These are phyloP conservation scores for Lochmaea crataegi DNA, from an alignment of 2,888 invertebrate genomes.

Conservation along the genomic window DNA sequence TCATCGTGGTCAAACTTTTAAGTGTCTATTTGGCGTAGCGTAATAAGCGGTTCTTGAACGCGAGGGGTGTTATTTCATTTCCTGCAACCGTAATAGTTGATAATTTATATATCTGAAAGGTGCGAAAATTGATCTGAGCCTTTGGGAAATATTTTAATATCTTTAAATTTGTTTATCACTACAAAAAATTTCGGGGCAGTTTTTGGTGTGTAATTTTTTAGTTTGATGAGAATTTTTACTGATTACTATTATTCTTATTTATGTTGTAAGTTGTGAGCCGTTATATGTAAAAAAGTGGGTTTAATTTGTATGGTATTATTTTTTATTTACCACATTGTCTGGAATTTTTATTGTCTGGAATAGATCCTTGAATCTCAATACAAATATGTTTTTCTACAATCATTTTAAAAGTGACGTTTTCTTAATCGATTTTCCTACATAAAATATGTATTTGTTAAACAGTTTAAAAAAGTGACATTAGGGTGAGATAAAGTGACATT, in stretches of 20 bases:
- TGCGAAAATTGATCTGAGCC: constrained; percentile 25
- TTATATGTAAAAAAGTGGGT: too few species aligned
- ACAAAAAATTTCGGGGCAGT: background rate
- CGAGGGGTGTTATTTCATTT: constrained; percentile 29
- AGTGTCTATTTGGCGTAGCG: constrained; percentile 29
- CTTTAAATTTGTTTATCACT: background rate
- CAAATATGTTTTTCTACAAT: too few species aligned
- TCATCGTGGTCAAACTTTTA: constrained; percentile 33
- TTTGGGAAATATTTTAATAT: constrained; percentile 21
- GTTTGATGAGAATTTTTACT: background rate
- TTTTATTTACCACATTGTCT: too few species aligned
- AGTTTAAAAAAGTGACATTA: too few species aligned
- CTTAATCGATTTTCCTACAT: too few species aligned
- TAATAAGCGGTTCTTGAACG: constrained; percentile 30
- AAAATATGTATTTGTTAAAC: too few species aligned
- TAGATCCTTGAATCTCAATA: too few species aligned
- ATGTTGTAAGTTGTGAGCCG: background rate
- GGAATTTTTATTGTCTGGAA: too few species aligned
- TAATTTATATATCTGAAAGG: constrained; percentile 26
- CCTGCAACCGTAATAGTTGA: constrained; percentile 23
- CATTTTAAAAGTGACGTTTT: too few species aligned
- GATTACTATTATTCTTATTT: background rate
- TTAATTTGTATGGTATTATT: too few species aligned
- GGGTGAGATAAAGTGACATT: too few species aligned
- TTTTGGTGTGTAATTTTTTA: background rate